Percentiles rank a stretch among this genome's conserved stretches.
phyloP scores from a whole-genome alignment of 2,113 vertebrate species.

The Origma solitaria region DNA sequence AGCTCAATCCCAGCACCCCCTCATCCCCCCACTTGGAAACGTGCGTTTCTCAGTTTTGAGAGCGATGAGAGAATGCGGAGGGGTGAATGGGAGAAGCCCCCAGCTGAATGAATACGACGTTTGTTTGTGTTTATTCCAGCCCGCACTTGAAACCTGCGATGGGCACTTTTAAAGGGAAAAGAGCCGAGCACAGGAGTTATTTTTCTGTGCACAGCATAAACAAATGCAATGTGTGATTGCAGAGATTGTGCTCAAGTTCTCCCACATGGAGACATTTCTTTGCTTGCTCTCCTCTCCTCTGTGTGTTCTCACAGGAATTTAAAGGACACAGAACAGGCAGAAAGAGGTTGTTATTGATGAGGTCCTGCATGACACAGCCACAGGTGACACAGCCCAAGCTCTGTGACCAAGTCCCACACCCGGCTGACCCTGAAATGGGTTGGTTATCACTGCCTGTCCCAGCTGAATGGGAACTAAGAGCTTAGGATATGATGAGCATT shows the following conservation, averaged over 20 bases:
- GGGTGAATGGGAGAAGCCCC: background rate
- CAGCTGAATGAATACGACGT: background rate
- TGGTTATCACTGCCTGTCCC: background rate
- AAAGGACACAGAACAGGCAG: background rate
- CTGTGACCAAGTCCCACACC: background rate
- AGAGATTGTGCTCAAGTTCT: background rate
- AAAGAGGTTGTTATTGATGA: background rate
- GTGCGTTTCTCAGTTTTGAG: conserved; percentile 30
- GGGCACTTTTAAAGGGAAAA: background rate
- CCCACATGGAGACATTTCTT: background rate
- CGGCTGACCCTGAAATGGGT: background rate
- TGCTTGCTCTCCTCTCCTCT: background rate
- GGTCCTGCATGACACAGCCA: background rate
- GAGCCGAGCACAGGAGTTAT: background rate
- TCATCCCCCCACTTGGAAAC: conserved; percentile 44
- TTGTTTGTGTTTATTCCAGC: conserved; percentile 14
- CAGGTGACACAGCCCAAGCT: background rate
- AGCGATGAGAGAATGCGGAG: background rate
- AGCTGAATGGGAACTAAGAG: background rate
- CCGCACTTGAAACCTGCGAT: background rate
- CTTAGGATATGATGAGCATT: background rate
- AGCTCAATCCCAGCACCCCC: conserved; percentile 28
- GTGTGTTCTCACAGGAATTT: background rate
- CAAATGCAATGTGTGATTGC: rapidly evolving
- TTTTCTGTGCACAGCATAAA: background rate